phyloP scores from a whole-genome alignment of 2,797 vertebrate species.

The Margarornis squamiger region DNA sequence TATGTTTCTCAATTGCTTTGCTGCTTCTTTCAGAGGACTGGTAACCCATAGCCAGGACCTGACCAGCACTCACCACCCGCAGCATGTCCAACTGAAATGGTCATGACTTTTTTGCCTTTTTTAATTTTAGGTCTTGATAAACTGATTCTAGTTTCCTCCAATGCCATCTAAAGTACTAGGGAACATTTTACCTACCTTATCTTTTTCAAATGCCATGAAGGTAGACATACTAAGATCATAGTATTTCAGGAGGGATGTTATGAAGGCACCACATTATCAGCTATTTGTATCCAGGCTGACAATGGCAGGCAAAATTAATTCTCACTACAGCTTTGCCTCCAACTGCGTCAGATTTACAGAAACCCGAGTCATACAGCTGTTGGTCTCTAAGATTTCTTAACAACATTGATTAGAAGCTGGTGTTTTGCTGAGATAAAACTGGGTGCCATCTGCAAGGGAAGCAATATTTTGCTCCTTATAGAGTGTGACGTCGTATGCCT shows the following conservation, averaged over 20 bases:
- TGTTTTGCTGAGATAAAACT: conserved; percentile 71
- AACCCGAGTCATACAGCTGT: background rate
- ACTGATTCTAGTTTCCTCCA: background rate
- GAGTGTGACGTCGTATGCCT: background rate
- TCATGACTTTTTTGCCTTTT: background rate
- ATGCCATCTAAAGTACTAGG: background rate
- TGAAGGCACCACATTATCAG: background rate
- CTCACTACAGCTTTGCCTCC: background rate
- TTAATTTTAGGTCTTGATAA: background rate
- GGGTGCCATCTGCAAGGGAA: conserved; percentile 65
- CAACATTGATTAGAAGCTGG: conserved; percentile 30
- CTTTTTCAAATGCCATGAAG: background rate
- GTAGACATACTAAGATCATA: background rate
- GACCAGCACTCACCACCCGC: background rate
- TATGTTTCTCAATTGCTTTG: background rate
- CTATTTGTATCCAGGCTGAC: background rate
- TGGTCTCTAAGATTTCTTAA: conserved; percentile 34
- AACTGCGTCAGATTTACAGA: conserved; percentile 53
- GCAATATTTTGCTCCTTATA: conserved; percentile 41
- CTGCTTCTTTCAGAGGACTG: background rate
- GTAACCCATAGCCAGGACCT: background rate
- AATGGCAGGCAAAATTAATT: conserved; percentile 46
- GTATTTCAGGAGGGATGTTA: background rate
- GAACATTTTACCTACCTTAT: background rate
- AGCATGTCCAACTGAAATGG: background rate